Percentiles rank a stretch among this genome's conserved stretches.
Conservation (phyloP, 2,888 invertebrate species). For the Byasa hedistus region DNA sequence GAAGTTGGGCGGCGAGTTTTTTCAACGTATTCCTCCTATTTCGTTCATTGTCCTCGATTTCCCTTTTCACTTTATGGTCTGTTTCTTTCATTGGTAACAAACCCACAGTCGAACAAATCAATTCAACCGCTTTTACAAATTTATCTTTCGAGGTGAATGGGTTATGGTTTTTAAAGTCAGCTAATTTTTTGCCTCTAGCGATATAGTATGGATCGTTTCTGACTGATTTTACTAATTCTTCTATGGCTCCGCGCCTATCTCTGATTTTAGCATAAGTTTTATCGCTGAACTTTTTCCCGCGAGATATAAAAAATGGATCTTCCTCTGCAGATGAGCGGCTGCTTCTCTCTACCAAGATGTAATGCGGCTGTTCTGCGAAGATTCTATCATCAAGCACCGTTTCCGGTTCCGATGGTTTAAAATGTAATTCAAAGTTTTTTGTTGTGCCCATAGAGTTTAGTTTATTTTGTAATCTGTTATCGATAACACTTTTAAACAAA, state of each 20-base stretch:
- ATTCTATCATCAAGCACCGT: constrained; percentile 64
- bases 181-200: constrained; percentile 74
- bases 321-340: constrained; percentile 66
- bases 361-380: constrained; percentile 78
- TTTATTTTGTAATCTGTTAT: constrained; percentile 19
- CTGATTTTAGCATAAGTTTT: constrained; percentile 50
- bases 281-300: constrained; percentile 61
- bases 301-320: constrained; percentile 66
- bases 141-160: constrained; percentile 41
- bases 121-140: constrained; percentile 54
- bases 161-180: constrained; percentile 40
- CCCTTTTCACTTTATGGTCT: constrained; percentile 53
- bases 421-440: constrained; percentile 32
- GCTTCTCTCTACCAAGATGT: constrained; percentile 71
- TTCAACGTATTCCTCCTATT: constrained; percentile 65
- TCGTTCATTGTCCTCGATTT: constrained; percentile 57
- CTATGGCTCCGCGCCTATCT: constrained; percentile 65
- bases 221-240: constrained; percentile 70
- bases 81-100: constrained; percentile 46
- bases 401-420: constrained; percentile 46
- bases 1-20: constrained; percentile 66
- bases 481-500: constrained; percentile 43
- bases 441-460: constrained; percentile 27
- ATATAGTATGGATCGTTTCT: constrained; percentile 76
- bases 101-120: constrained; percentile 63